Percentiles rank a stretch among this genome's conserved stretches.
These are phyloP conservation scores for Lamprotornis superbus DNA, from an alignment of 2,113 vertebrate genomes.

Conservation along the genomic window DNA sequence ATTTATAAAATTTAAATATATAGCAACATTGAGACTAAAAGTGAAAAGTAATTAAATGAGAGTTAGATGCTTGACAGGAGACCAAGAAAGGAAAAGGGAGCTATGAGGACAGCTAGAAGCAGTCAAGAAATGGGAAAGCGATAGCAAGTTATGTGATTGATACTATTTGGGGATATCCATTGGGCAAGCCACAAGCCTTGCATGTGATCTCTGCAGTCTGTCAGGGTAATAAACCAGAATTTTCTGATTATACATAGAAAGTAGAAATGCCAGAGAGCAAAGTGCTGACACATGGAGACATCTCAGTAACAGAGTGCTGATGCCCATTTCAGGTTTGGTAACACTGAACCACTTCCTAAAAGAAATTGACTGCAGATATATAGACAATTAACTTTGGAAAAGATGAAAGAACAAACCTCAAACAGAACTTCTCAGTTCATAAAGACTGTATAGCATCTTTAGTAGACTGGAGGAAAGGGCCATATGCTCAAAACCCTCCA, in stretches of 20 bases:
- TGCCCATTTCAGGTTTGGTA: not conserved
- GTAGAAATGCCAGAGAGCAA: not conserved
- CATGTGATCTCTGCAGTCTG: not conserved
- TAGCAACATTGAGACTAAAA: not conserved
- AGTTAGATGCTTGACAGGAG: not conserved
- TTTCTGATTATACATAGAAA: not conserved
- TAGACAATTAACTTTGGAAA: not conserved
- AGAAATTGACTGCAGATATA: not conserved
- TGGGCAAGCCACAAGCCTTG: not conserved
- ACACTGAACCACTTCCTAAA: not conserved
- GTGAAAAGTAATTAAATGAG: not conserved
- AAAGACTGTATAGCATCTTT: not conserved
- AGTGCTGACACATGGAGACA: not conserved
- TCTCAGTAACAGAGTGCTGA: not conserved
- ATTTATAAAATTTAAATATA: no score
- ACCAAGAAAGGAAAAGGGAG: not conserved
- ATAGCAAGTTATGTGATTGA: not conserved
- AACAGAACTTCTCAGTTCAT: not conserved
- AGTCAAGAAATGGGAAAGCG: not conserved
- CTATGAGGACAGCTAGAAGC: not conserved
- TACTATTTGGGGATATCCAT: not conserved
- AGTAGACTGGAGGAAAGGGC: rapidly evolving
- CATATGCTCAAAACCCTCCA: not conserved
- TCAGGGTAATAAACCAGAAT: not conserved
- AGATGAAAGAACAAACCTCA: not conserved